Evolutionary conservation across 1,140 invertebrate genomes (phyloP).

Genomic region (Eueides isabella): DNA sequence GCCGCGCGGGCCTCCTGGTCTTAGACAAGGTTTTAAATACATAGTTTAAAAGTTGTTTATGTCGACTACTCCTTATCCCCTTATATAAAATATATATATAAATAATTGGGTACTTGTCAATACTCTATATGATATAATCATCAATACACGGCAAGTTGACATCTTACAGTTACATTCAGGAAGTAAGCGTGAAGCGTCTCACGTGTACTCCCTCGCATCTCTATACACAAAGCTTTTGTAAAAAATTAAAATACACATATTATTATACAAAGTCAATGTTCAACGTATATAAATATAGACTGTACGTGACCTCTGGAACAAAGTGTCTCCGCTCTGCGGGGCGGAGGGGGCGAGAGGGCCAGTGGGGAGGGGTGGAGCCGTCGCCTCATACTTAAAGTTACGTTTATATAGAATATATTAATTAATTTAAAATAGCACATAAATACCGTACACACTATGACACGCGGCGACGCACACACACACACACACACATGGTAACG

Average conservation of each 20-base stretch:
- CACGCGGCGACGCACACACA: constrained; percentile 7
- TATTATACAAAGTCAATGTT: constrained; percentile 19
- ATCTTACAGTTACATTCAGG: not conserved
- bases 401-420: constrained; percentile 11
- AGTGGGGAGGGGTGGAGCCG: not conserved
- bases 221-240: constrained; percentile 10
- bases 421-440: constrained; percentile 36
- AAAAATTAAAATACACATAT: constrained; percentile 1
- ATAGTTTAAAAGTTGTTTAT: not conserved
- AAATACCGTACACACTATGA: constrained; percentile 27
- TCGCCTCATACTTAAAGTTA: not conserved
- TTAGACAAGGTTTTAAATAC: not conserved
- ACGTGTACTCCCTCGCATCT: not conserved
- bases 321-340: not conserved
- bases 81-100: not conserved
- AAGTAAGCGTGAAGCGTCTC: not conserved
- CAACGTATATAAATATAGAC: not conserved
- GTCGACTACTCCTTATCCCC: not conserved
- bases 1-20: not conserved
- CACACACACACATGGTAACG: constrained; percentile 9
- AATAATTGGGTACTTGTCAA: not conserved
- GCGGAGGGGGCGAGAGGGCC: not conserved
- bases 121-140: not conserved
- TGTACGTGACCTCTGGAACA: not conserved
- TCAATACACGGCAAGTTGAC: not conserved